Evolutionary conservation across 2,113 vertebrate species (phyloP).

Genomic region (Xiphophorus hellerii): DNA sequence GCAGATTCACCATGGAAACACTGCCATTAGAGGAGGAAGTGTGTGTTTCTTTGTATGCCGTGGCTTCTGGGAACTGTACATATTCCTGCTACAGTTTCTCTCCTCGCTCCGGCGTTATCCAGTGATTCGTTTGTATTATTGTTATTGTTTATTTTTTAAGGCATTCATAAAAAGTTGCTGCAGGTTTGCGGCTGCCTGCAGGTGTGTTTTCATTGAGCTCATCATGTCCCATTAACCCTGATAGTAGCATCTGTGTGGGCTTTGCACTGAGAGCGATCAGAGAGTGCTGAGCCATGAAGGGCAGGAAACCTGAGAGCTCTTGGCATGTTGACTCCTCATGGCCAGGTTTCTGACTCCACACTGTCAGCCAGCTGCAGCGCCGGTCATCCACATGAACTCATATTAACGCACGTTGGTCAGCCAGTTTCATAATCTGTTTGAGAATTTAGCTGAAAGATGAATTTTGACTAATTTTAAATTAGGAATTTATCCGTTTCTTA

Average conservation of each 20-base stretch:
- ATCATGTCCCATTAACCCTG: neutral
- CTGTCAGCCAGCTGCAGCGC: neutral
- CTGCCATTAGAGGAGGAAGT: constrained; percentile 73
- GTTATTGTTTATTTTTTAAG: no score
- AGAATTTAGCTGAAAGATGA: neutral
- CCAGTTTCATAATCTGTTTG: neutral
- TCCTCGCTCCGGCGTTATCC: neutral
- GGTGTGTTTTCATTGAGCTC: constrained; percentile 14
- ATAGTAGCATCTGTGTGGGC: neutral
- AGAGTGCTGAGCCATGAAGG: neutral
- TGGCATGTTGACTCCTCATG: neutral
- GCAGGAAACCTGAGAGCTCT: neutral
- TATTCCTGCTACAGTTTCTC: neutral
- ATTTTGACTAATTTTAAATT: no score
- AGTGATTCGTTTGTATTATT: neutral
- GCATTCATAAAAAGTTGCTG: neutral
- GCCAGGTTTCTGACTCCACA: neutral
- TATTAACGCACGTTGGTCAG: neutral
- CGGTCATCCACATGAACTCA: neutral
- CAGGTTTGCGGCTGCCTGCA: neutral
- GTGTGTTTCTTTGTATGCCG: constrained; percentile 50
- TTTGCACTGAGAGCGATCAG: neutral
- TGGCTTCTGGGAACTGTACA: constrained; percentile 33
- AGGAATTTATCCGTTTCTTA: no score
- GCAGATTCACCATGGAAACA: constrained; percentile 78